phyloP scores from a whole-genome alignment of 1,140 invertebrate species.

The Dufourea novaeangliae region DNA sequence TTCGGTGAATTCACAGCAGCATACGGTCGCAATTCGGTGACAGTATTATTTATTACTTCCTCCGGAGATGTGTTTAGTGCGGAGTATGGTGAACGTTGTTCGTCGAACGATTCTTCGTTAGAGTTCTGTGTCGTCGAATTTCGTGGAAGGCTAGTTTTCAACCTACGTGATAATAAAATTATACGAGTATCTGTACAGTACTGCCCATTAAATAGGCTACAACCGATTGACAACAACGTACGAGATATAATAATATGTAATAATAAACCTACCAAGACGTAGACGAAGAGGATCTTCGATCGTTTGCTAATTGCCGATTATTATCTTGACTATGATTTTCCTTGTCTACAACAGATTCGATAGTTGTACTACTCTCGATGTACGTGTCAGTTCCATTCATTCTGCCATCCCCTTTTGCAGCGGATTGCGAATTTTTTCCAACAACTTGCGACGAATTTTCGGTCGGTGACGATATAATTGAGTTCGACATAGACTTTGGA shows the following conservation, averaged over 20 bases:
- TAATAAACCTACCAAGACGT: conserved; percentile 67
- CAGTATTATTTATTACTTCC: conserved; percentile 67
- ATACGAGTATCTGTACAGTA: not conserved
- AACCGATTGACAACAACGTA: not conserved
- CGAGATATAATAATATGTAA: not conserved
- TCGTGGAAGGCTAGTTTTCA: conserved; percentile 50
- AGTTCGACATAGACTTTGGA: conserved; percentile 69
- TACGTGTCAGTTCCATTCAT: conserved; percentile 28
- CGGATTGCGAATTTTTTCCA: conserved; percentile 37
- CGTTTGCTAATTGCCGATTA: conserved; percentile 49
- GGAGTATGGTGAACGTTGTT: conserved; percentile 55
- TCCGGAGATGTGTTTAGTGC: conserved; percentile 40
- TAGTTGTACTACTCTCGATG: conserved; percentile 43
- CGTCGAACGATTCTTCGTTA: conserved; percentile 58
- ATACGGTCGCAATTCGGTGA: conserved; percentile 62
- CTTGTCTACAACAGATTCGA: conserved; percentile 68
- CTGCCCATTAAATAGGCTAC: not conserved
- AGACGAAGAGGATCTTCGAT: conserved; percentile 73
- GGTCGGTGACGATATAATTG: conserved; percentile 38
- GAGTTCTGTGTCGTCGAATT: conserved; percentile 27
- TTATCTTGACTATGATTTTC: conserved; percentile 70
- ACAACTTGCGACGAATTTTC: conserved; percentile 58
- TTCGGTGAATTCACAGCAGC: conserved; percentile 14
- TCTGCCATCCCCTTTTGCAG: conserved; percentile 35
- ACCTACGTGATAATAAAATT: conserved; percentile 30